These are phyloP conservation scores for Caenorhabditis sulstoni DNA, from an alignment of 2,888 invertebrate species.

Conservation along the genomic window DNA sequence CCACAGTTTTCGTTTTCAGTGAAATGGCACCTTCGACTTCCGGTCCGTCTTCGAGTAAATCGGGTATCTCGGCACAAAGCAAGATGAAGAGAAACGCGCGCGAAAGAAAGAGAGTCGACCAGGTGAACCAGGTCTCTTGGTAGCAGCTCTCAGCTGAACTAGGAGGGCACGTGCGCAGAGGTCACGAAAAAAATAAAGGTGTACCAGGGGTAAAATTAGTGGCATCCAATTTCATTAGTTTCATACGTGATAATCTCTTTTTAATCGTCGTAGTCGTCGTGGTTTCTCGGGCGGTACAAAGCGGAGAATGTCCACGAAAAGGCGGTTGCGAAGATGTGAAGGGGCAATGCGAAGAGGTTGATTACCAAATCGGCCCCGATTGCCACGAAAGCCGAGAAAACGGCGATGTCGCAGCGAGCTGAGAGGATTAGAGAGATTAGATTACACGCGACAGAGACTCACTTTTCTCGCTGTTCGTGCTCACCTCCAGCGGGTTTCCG, in stretches of 20 bases:
- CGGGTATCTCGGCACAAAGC: conserved; percentile 41
- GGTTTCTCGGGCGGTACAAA: conserved; percentile 16
- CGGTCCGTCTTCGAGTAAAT: conserved; percentile 29
- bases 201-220: no score
- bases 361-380: conserved; percentile 35
- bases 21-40: conserved; percentile 32
- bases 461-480: not conserved
- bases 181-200: no score
- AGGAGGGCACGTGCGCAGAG: no score
- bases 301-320: conserved; percentile 43
- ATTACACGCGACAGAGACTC: not conserved
- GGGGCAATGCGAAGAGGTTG: conserved; percentile 21
- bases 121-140: conserved; percentile 69
- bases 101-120: conserved; percentile 65
- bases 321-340: conserved; percentile 34
- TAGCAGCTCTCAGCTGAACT: no score
- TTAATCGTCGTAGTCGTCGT: conserved; percentile 12
- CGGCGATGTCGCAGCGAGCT: conserved; percentile 19
- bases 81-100: conserved; percentile 59
- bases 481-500: not conserved
- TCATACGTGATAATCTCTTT: not conserved
- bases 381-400: not conserved
- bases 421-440: not conserved
- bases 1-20: no score
- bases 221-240: no score